Conservation (phyloP, 2,113 vertebrate species). For the Platysternon megacephalum region DNA sequence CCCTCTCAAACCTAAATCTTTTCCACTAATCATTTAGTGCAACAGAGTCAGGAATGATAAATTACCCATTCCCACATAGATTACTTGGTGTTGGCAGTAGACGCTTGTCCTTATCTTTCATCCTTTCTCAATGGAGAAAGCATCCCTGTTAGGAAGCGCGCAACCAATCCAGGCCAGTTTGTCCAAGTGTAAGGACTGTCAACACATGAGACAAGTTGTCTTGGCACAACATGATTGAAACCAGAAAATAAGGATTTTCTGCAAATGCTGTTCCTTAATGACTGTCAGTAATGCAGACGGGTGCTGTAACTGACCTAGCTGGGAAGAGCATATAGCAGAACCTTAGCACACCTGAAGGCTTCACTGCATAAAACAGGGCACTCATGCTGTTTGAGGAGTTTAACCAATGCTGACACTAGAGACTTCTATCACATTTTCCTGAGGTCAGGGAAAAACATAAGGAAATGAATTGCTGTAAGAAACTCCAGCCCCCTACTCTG, state of each 20-base stretch:
- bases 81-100: conserved; percentile 21
- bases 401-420: not conserved
- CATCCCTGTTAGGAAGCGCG: conserved; percentile 2
- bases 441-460: not conserved
- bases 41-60: conserved; percentile 1
- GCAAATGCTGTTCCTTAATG: not conserved
- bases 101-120: conserved; percentile 4
- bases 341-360: not conserved
- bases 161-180: conserved; percentile 2
- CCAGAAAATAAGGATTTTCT: not conserved
- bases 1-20: conserved; percentile 10
- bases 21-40: conserved; percentile 11
- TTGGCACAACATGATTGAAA: not conserved
- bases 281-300: not conserved
- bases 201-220: conserved; percentile 14
- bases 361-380: not conserved
- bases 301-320: not conserved
- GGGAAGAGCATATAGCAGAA: not conserved
- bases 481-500: not conserved
- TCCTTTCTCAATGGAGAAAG: conserved; percentile 30
- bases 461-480: not conserved
- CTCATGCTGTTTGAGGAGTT: not conserved
- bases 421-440: not conserved
- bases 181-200: not conserved
- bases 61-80: conserved; percentile 31